Base-by-base conservation (phyloP, 2,888 invertebrate genomes). In the Macropis europaea region DNA sequence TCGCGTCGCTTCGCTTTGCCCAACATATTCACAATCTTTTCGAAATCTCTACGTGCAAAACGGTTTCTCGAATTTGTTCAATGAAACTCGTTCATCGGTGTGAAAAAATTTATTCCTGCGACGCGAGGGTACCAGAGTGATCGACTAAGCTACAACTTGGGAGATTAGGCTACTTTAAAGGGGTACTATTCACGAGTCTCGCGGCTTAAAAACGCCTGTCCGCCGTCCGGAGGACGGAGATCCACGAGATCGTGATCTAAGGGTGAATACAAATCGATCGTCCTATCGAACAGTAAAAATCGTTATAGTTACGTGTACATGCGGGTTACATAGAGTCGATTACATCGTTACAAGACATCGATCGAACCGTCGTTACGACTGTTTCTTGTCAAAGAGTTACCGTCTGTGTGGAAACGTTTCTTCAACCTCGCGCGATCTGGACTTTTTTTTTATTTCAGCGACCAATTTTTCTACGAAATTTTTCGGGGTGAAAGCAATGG, bases 141-240 rank as follows among this genome's bases (percentile, higher is more conserved):
- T 45, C 56, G 56, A 60, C 64, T 74, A 77, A 80, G 71, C 81
- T 79, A 79, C 54, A 53, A 73, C 53, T 42, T 81, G 61, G 81
- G 74, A 66, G 59, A 73, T 54, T n/a, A n/a, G n/a, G n/a, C n/a
- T n/a, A n/a, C n/a, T n/a, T n/a, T n/a, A n/a, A n/a, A n/a, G n/a
- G n/a, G n/a, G n/a, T n/a, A n/a, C n/a, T n/a, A n/a, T n/a, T n/a
- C 30, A 34, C 7, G 40, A 62, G 53, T 47, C 36, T 53, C 43
- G 64, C 57, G 50, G 45, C 26, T 53, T 32, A 15, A n/a, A 34
- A 32, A 28, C 17, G n/a, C n/a, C 22, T 9, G 7, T 11, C 5
- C 11, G n/a, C 15, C 36, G 11, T 17, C 26, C 3, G 4, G 15
- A 45, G 15, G 9, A 9, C 32, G 22, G 30, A 9, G 24, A 28